Base-by-base conservation (phyloP, 2,797 vertebrate genomes). In the Apodemus agrarius region DNA sequence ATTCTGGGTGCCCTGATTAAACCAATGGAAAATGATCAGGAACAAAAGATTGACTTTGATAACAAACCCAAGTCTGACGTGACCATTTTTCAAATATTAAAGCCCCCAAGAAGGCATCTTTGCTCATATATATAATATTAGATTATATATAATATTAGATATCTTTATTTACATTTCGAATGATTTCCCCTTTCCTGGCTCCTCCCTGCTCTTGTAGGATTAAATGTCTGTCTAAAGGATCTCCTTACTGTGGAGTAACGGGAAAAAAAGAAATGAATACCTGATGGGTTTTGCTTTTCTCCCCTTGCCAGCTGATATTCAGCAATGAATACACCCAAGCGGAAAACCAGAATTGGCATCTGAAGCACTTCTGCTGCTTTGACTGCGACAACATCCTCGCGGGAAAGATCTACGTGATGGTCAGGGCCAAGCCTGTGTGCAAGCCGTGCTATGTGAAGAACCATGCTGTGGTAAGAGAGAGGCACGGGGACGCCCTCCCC, bases 341-440 rank as follows among this genome's bases (percentile, higher is more conserved):
- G 0, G 99, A 99, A 97, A 99, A 98, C 61, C 99, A 99, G 85
- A 99, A 99, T 96, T 99, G 99, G 99, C 99, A 99, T 91, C 99
- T 99, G 98, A 99, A 99, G 96, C 99, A 99, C 97, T 99, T 99
- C 98, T 99, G 99, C 98, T 99, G 99, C 81, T 99, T 99, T 89
- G 99, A 99, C 43, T 99, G 99, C 49, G 99, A 99, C 97, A 99
- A 98, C n/a, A 98, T 99, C 94, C 98, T 99, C 74, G 99, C 99
- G 12, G 99, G 99, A 67, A 99, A 99, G 95, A 99, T 99, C 26
- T 99, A 99, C 0, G 99, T 99, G 49, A 99, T 99, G 98, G 99
- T 99, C 98, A 99, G 99, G 0, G 98, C 99, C 90, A 99, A 99
- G 88, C 99, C 99, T 0, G 98, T 99, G 91, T 99, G 99, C 98